Evolutionary conservation across 2,888 invertebrate genomes (phyloP), one percentile per base, ranked within the genome.

Genomic region (Phanerotoma sp.): DNA sequence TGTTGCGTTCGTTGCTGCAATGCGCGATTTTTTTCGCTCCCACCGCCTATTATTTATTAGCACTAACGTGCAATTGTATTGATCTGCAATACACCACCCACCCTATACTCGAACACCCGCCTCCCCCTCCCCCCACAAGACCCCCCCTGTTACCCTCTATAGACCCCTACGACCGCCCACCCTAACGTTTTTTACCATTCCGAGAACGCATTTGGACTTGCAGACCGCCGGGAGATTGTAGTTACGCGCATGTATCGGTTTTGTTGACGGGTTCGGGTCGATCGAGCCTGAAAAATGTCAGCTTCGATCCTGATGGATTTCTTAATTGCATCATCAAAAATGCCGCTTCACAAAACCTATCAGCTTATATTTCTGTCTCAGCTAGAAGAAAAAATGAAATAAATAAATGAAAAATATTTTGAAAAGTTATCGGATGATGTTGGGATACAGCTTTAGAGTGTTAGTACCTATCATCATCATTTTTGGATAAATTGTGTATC

Each of bases 51-150:
- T 75, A 77, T 77, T 77, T 77, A 77, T 77, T 77, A 77, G 77
- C 77, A 77, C 77, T 77, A 77, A 77, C 77, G 75, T 75, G 75
- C 77, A 76, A 77, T 77, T 76, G 77, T 77, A 77, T 77, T 77
- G 77, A 77, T 77, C 77, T 75, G 76, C 76, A 71, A 75, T 75
- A 75, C 73, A 74, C 71, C 75, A 73, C 67, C 71, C 71, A 66
- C 67, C 71, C 52, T n/a, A 37, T 53, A 46, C 40, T 50, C 30
- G 54, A 46, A 56, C 57, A 56, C 55, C 59, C 56, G 32, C 48
- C 44, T 38, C 38, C 40, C 6, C 48, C n/a, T 35, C 40, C 48
- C 18, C 44, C 22, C 30, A 25, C 37, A 49, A 40, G 33, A 48
- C 57, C 55, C 58, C 46, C 48, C 22, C 46, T 51, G 21, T 22